These are phyloP conservation scores for Acrobeloides nanus DNA, from an alignment of 2,888 invertebrate species.

Conservation along the genomic window DNA sequence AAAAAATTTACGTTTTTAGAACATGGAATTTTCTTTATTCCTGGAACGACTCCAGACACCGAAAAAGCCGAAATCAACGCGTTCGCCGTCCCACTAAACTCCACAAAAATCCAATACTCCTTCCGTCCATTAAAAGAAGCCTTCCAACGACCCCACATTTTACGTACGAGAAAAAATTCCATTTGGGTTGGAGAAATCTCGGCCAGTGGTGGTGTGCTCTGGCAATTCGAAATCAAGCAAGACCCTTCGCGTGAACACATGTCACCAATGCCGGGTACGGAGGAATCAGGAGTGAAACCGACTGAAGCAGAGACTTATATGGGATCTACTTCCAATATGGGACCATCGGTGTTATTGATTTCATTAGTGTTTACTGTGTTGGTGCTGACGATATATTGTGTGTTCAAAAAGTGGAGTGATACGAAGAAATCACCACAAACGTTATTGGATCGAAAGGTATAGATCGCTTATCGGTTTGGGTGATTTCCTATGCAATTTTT, in stretches of 20 bases:
- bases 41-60: constrained; percentile 14
- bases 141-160: constrained; percentile 71
- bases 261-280: constrained; percentile 2
- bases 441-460: constrained; percentile 20
- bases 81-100: constrained; percentile 18
- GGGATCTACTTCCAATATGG: background rate
- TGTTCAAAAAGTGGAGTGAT: constrained; percentile 3
- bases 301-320: too few relatives aligned
- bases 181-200: constrained; percentile 72
- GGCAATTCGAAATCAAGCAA: constrained; percentile 39
- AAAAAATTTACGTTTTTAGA: constrained; percentile 13
- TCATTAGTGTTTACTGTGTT: too few relatives aligned
- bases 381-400: constrained; percentile 7
- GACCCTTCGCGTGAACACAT: constrained; percentile 3
- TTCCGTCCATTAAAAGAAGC: constrained; percentile 24
- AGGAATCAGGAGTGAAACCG: background rate
- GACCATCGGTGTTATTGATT: background rate
- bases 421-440: constrained; percentile 5
- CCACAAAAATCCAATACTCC: constrained; percentile 22
- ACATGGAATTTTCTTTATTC: constrained; percentile 30
- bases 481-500: too few relatives aligned
- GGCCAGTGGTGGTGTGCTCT: constrained; percentile 60
- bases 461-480: too few relatives aligned
- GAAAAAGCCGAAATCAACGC: constrained; percentile 15
- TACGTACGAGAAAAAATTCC: constrained; percentile 68